Percentiles rank a stretch among this genome's conserved stretches.
Conservation (phyloP, 2,888 invertebrate species). For the Stenolophus ochropezus region DNA sequence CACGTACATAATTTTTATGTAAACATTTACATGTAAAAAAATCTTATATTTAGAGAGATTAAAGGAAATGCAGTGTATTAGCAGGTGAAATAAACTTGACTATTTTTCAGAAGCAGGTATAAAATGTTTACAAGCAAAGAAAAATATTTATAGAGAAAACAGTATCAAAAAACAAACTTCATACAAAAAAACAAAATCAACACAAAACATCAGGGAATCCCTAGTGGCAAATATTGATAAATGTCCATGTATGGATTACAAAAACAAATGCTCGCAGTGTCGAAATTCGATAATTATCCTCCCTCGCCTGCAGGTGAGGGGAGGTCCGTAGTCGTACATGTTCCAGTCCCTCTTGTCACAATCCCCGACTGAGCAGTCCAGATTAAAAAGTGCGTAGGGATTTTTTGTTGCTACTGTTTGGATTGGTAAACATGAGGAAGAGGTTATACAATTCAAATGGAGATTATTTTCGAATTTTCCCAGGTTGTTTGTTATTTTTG, state of each 20-base stretch:
- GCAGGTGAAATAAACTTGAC: no score
- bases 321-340: not conserved
- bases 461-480: not conserved
- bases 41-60: no score
- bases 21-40: no score
- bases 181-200: slow-evolving; percentile 23
- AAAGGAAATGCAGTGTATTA: no score
- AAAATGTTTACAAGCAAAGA: not conserved
- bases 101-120: not conserved
- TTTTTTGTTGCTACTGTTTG: not conserved
- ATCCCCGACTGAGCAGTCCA: not conserved
- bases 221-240: slow-evolving; percentile 42
- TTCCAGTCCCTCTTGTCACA: not conserved
- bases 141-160: slow-evolving; percentile 2
- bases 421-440: not conserved
- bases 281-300: slow-evolving; percentile 46
- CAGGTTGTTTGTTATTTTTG: not conserved
- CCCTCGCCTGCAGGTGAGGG: not conserved
- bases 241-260: slow-evolving; percentile 48
- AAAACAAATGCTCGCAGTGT: slow-evolving; percentile 30
- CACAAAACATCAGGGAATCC: slow-evolving; percentile 12
- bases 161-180: slow-evolving; percentile 2
- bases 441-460: slow-evolving; percentile 2
- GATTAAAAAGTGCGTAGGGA: slow-evolving; percentile 9
- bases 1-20: no score